Percentiles rank a stretch among this genome's conserved stretches.
Evolutionary conservation across 2,113 vertebrate genomes (phyloP).

Genomic region (Aplodontia rufa): DNA sequence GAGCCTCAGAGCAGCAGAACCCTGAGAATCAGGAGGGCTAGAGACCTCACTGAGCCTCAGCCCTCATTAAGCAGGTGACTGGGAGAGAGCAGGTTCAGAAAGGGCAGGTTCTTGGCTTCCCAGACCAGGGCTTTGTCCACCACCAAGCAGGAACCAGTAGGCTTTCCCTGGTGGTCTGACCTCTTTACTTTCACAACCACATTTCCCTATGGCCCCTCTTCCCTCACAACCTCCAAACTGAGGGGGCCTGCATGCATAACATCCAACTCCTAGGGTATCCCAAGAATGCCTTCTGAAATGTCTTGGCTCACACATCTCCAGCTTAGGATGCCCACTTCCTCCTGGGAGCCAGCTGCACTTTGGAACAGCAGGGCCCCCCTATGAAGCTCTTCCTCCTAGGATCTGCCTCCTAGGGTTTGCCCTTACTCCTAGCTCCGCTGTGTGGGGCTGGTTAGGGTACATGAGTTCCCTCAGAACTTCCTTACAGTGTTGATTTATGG

Average conservation of each 20-base stretch:
- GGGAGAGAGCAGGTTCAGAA: not conserved
- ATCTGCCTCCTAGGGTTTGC: not conserved
- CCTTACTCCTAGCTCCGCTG: not conserved
- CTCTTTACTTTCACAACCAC: slow-evolving; percentile 56
- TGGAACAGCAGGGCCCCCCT: not conserved
- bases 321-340: not conserved
- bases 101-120: not conserved
- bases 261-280: not conserved
- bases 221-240: not conserved
- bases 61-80: not conserved
- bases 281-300: not conserved
- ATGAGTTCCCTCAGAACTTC: not conserved
- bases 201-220: not conserved
- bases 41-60: not conserved
- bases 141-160: not conserved
- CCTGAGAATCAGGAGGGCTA: not conserved
- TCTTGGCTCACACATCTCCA: not conserved
- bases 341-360: not conserved
- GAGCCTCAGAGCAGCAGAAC: not conserved
- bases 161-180: not conserved
- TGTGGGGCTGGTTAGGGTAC: not conserved
- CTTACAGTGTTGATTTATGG: not conserved
- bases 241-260: not conserved
- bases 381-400: not conserved
- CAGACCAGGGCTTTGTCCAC: not conserved